Percentiles rank a stretch among this genome's conserved stretches.
These are phyloP conservation scores for Palythoa grandiflora DNA, from an alignment of 92 coral and sea anemone species.

Conservation along the genomic window DNA sequence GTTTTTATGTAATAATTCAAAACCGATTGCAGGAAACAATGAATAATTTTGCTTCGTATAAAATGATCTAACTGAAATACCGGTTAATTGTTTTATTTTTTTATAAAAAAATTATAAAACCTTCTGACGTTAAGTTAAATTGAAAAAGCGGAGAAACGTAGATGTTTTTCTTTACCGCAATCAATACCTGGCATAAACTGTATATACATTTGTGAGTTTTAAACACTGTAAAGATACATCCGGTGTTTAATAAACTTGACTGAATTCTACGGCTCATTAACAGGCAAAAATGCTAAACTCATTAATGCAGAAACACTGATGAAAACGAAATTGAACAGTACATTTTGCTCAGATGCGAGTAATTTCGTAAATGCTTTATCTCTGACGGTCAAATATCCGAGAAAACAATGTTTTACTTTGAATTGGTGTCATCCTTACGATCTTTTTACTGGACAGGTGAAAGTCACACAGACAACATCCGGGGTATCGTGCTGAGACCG, in stretches of 20 bases:
- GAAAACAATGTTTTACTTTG: not conserved
- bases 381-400: not conserved
- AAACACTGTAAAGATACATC: not conserved
- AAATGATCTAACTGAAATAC: too few relatives aligned
- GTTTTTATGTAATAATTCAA: too few relatives aligned
- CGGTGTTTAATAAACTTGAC: constrained; percentile 26
- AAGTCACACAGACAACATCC: constrained; percentile 37
- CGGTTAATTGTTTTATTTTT: too few relatives aligned
- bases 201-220: too few relatives aligned
- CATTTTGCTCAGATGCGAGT: not conserved
- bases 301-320: constrained; percentile 1
- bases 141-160: too few relatives aligned
- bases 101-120: too few relatives aligned
- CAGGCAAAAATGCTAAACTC: constrained; percentile 10
- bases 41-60: too few relatives aligned
- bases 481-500: constrained; percentile 50
- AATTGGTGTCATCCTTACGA: not conserved
- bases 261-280: constrained; percentile 29
- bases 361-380: not conserved
- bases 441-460: constrained; percentile 44
- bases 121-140: too few relatives aligned
- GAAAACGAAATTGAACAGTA: not conserved
- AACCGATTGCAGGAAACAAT: too few relatives aligned
- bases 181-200: too few relatives aligned
- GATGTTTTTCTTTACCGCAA: too few relatives aligned